Base-by-base conservation (phyloP, 1,140 invertebrate genomes). In the Harlomillsia oculata region DNA sequence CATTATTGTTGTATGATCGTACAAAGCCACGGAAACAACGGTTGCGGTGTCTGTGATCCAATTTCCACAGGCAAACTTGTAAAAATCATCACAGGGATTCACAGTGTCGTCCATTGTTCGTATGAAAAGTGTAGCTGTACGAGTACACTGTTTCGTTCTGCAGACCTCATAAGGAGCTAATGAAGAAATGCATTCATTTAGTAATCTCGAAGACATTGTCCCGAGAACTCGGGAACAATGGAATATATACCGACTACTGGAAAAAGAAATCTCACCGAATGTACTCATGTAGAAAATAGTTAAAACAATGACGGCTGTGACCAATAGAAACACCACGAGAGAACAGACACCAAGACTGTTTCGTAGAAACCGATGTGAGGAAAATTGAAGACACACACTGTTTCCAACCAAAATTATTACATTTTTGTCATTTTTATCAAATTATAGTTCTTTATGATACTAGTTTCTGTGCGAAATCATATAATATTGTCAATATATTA, bases 71-170 rank as follows among this genome's bases (percentile, higher is more conserved):
- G 78, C 75, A 55, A 75, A 79, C 39, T 74, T 63, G 64, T 73
- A 77, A 65, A 80, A 80, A 68, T 79, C 72, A 4, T 72, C 70
- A 67, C 78, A 79, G 0, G 78, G 78, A 50, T 78, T 69, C 1
- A 65, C 77, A 76, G 68, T 68, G 13, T 60, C 62, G 60, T 77
- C 75, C 70, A 76, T 72, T 26, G 59, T 55, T 28, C 39, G 53
- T 9, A 60, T 6, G 25, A 65, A 65, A 1, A 65, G 21, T 1
- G 56, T 65, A 11, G 63, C 59, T 6, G 63, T 57, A 14, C 56
- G 6, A 5, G 49, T 53, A 23, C 63, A 65, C 13, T 21, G 9
- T 37, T 50, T 45, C 18, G 53, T 62, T 5, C 36, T n/a, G 34
- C 58, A 64, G 3, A 55, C 44, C 29, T 60, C 62, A 51, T 28